A percentile compares a stretch with the other conserved stretches of the same genome.
Conservation (phyloP, 2,113 vertebrate species). For the Pholis gunnellus region DNA sequence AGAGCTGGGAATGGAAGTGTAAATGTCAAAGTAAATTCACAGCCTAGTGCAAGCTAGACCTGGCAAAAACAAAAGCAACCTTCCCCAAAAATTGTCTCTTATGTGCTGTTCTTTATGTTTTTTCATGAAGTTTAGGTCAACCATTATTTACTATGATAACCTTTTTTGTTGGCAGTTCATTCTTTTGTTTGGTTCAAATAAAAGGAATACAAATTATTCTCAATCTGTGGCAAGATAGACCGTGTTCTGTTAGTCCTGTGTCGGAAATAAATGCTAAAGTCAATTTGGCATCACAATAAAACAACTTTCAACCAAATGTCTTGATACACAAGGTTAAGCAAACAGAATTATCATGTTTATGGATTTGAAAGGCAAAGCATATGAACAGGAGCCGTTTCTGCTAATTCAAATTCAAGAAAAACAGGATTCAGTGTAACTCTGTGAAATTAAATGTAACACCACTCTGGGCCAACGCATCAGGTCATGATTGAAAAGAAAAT, state of each 20-base stretch:
- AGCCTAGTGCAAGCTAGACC: slow-evolving; percentile 35
- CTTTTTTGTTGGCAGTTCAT: background rate
- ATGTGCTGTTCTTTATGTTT: background rate
- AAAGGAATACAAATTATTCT: background rate
- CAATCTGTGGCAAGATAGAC: background rate
- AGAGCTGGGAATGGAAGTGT: slow-evolving; percentile 38
- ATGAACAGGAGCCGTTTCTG: background rate
- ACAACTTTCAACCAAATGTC: background rate
- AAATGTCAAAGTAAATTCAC: slow-evolving; percentile 50
- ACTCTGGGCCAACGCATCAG: background rate
- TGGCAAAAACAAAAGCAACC: slow-evolving; percentile 8
- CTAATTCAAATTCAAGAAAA: background rate
- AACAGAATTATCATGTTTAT: background rate
- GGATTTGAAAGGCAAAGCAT: background rate
- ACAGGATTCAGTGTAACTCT: background rate
- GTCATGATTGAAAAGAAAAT: background rate
- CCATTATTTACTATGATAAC: background rate
- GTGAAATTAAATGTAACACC: background rate
- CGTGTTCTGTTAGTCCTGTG: background rate
- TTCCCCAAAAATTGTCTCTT: slow-evolving; percentile 5
- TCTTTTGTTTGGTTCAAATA: background rate
- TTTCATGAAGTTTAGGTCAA: background rate
- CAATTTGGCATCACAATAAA: background rate
- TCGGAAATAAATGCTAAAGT: background rate
- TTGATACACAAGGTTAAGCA: background rate